Conservation (phyloP, 2,888 invertebrate species). For the Drosophila gaucha region DNA sequence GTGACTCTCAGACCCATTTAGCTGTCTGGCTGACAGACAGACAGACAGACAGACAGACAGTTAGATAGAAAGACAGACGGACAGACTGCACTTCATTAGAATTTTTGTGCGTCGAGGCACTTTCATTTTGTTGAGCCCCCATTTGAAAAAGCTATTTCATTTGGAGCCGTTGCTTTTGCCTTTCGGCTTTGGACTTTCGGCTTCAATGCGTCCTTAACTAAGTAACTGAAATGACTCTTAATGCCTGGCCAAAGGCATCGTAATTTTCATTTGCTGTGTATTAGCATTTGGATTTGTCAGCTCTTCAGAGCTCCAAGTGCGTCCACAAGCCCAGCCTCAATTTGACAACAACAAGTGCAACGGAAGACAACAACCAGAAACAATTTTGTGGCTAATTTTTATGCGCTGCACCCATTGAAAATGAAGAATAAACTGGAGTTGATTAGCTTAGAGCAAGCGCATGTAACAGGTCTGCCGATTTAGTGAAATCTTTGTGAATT, state of each 20-base stretch:
- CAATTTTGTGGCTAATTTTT: slow-evolving; percentile 35
- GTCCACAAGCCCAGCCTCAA: slow-evolving; percentile 25
- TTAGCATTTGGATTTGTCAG: slow-evolving; percentile 64
- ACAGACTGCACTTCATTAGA: slow-evolving; percentile 60
- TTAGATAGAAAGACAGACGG: neutral
- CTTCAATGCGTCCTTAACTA: slow-evolving; percentile 49
- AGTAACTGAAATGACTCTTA: slow-evolving; percentile 45
- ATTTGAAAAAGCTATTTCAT: slow-evolving; percentile 64
- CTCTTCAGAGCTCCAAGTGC: slow-evolving; percentile 24
- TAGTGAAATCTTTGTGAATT: too few relatives aligned
- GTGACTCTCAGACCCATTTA: slow-evolving; percentile 49
- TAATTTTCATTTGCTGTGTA: slow-evolving; percentile 70
- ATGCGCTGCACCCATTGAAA: neutral
- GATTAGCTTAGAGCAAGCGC: neutral
- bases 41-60: neutral
- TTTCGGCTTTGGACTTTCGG: slow-evolving; percentile 22
- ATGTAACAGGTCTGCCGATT: neutral
- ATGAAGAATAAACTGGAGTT: neutral
- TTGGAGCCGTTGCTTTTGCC: slow-evolving; percentile 31
- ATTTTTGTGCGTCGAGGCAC: slow-evolving; percentile 59
- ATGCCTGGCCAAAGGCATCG: slow-evolving; percentile 56
- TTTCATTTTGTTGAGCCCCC: slow-evolving; percentile 34
- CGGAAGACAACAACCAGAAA: slow-evolving; percentile 6
- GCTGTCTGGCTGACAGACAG: slow-evolving; percentile 5
- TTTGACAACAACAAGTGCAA: slow-evolving; percentile 43